Conservation (phyloP, 1,140 invertebrate species). For the Ceratina japonica region DNA sequence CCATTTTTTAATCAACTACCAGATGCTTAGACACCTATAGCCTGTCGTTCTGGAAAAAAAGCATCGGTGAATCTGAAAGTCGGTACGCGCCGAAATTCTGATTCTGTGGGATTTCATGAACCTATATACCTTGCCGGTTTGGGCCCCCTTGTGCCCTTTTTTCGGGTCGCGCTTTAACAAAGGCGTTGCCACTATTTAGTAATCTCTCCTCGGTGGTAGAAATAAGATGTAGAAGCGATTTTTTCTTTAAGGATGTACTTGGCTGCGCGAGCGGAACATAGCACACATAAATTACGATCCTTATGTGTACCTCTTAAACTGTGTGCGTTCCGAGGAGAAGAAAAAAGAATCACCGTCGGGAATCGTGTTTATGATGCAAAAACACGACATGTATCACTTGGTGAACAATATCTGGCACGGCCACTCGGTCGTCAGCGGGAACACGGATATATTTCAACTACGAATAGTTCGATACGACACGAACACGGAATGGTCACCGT, state of each 20-base stretch:
- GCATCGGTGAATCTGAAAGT: too few relatives aligned
- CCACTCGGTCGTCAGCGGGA: conserved; percentile 83
- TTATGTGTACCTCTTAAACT: conserved; percentile 82
- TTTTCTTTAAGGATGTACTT: conserved; percentile 65
- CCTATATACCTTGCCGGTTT: too few relatives aligned
- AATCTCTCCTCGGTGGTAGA: too few relatives aligned
- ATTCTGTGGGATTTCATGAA: too few relatives aligned
- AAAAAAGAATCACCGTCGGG: conserved; percentile 80
- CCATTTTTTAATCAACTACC: too few relatives aligned
- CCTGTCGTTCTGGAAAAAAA: too few relatives aligned
- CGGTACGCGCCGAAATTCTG: too few relatives aligned
- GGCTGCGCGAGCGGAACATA: conserved; percentile 63
- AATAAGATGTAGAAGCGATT: neutral
- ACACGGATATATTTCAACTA: conserved; percentile 80
- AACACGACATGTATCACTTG: conserved; percentile 83
- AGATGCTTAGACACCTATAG: too few relatives aligned
- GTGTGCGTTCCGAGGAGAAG: conserved; percentile 81
- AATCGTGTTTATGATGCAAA: conserved; percentile 82
- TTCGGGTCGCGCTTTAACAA: too few relatives aligned
- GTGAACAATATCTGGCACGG: conserved; percentile 85
- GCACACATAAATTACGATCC: conserved; percentile 76
- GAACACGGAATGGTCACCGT: conserved; percentile 84
- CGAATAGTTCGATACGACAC: conserved; percentile 82
- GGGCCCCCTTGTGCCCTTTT: too few relatives aligned
- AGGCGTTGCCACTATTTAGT: too few relatives aligned